Conservation (phyloP, 2,797 vertebrate species). For the Phrynocephalus forsythii region DNA sequence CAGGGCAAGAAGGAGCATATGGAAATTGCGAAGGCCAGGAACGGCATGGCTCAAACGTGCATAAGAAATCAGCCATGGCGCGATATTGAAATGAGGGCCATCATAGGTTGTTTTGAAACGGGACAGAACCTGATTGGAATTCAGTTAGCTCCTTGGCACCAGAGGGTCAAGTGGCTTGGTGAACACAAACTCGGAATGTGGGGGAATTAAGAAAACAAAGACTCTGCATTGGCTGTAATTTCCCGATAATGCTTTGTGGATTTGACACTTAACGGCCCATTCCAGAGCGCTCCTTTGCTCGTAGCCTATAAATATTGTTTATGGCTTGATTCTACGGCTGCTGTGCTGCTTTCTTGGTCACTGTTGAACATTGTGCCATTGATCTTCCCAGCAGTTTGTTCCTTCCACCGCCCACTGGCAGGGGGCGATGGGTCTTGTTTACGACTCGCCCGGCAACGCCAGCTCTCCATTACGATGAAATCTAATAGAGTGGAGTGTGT, state of each 20-base stretch:
- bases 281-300: background rate
- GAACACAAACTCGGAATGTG: slow-evolving; percentile 18
- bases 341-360: slow-evolving; percentile 8
- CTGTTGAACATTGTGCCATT: rapidly evolving
- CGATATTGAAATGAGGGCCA: slow-evolving; percentile 63
- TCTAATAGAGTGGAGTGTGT: background rate
- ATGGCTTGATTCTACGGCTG: background rate
- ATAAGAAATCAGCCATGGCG: slow-evolving; percentile 62
- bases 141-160: slow-evolving; percentile 52
- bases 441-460: background rate
- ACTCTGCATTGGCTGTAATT: slow-evolving; percentile 32
- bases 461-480: slow-evolving; percentile 23
- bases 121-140: slow-evolving; percentile 56
- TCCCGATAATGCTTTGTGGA: background rate
- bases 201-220: slow-evolving; percentile 61
- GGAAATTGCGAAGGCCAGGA: slow-evolving; percentile 67
- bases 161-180: slow-evolving; percentile 52
- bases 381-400: background rate
- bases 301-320: background rate
- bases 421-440: slow-evolving; percentile 1
- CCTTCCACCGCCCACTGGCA: background rate
- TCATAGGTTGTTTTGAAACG: slow-evolving; percentile 56
- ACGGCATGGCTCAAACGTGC: slow-evolving; percentile 33
- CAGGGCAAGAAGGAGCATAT: slow-evolving; percentile 68
- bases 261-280: background rate